phyloP scores from a whole-genome alignment of 2,888 invertebrate species.

The Eucera pruinosa region DNA sequence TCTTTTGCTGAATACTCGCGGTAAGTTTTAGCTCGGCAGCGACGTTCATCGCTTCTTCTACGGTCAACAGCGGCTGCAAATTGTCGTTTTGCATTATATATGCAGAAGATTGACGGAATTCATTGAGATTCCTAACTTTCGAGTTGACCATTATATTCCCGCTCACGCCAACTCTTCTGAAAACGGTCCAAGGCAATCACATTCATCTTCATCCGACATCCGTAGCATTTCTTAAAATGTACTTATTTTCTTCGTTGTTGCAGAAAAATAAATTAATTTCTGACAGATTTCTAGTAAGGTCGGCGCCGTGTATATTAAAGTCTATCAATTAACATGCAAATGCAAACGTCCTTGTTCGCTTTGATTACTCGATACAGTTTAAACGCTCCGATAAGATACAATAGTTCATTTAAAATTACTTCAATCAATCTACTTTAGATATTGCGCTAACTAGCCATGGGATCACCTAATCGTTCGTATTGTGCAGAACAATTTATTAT shows the following conservation, averaged over 20 bases:
- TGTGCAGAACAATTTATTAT: neutral
- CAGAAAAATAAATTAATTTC: too few relatives aligned
- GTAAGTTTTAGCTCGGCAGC: slow-evolving; percentile 95
- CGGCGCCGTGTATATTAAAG: neutral
- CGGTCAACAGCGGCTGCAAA: slow-evolving; percentile 92
- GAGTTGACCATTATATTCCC: slow-evolving; percentile 92
- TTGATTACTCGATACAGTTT: neutral
- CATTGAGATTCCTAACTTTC: slow-evolving; percentile 87
- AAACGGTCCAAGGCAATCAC: slow-evolving; percentile 28
- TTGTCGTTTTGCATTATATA: slow-evolving; percentile 96
- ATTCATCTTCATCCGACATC: neutral
- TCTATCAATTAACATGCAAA: neutral
- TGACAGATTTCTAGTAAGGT: too few relatives aligned
- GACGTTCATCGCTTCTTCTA: slow-evolving; percentile 93
- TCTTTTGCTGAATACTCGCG: slow-evolving; percentile 87
- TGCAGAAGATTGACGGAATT: slow-evolving; percentile 86
- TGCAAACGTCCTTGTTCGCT: neutral
- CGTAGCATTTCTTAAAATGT: too few relatives aligned
- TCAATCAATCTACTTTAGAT: slow-evolving; percentile 15
- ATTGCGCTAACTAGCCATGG: neutral
- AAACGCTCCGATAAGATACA: neutral
- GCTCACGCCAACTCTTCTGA: slow-evolving; percentile 82
- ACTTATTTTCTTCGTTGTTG: neutral
- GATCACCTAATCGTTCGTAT: neutral
- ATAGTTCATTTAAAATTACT: neutral